Percentiles rank a stretch among this genome's conserved stretches.
phyloP scores from a whole-genome alignment of 1,140 invertebrate genomes.

The Theocolax elegans region DNA sequence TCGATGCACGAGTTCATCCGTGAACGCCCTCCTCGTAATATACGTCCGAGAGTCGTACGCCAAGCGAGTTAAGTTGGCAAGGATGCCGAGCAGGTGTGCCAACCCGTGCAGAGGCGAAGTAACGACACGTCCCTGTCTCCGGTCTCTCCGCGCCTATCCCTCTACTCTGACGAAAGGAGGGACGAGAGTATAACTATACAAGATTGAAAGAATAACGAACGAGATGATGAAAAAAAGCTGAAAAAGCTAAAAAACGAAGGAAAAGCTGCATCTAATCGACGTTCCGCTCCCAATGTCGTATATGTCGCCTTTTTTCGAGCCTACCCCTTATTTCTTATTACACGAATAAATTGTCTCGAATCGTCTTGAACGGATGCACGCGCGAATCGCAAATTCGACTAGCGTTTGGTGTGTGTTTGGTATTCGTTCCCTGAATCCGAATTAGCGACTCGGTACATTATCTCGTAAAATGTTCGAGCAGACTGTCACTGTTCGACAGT shows the following conservation, averaged over 20 bases:
- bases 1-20: constrained; percentile 21
- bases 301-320: constrained; percentile 20
- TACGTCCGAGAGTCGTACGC: not conserved
- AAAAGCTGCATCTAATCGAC: constrained; percentile 28
- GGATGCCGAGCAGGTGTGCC: constrained; percentile 61
- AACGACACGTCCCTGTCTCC: constrained; percentile 46
- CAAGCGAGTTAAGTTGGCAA: constrained; percentile 46
- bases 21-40: constrained; percentile 23
- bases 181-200: not conserved
- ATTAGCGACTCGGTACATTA: no score
- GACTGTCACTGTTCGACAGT: no score
- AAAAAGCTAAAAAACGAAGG: constrained; percentile 7
- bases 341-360: not conserved
- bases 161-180: constrained; percentile 29
- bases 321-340: not conserved
- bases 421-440: no score
- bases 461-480: no score
- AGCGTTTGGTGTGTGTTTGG: no score
- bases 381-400: no score
- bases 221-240: not conserved
- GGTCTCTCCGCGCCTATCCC: constrained; percentile 48
- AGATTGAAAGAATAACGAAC: not conserved
- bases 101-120: constrained; percentile 47
- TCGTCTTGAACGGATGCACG: not conserved
- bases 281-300: constrained; percentile 41